phyloP scores from a whole-genome alignment of 2,888 invertebrate genomes.

The Sturmia bella region DNA sequence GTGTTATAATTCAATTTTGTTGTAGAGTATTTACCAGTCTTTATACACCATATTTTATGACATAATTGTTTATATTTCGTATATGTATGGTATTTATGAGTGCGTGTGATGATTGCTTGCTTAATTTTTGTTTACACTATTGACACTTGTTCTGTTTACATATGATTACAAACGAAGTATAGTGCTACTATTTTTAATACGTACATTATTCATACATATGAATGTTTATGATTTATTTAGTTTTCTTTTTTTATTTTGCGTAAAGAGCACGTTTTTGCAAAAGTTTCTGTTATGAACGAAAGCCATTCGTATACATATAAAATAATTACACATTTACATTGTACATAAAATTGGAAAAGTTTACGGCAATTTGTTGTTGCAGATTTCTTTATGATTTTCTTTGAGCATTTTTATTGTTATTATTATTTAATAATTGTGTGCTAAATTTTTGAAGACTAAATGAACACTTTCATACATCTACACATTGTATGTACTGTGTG shows the following conservation, averaged over 20 bases:
- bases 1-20: too few relatives aligned
- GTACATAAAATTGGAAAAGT: neutral
- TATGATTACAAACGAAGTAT: neutral
- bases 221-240: too few relatives aligned
- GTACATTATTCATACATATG: too few relatives aligned
- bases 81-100: neutral
- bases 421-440: too few relatives aligned
- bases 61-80: neutral
- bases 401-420: too few relatives aligned
- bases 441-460: neutral
- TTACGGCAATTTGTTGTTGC: too few relatives aligned
- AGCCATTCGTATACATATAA: too few relatives aligned
- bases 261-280: neutral
- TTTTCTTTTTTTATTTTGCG: slow-evolving; percentile 5
- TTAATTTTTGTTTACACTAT: slow-evolving; percentile 11
- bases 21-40: too few relatives aligned
- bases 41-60: neutral
- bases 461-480: neutral
- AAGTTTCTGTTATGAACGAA: too few relatives aligned
- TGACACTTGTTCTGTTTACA: slow-evolving; percentile 38
- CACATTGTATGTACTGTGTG: neutral
- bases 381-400: too few relatives aligned
- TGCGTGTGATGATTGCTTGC: neutral
- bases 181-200: neutral
- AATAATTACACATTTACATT: neutral